Base-by-base conservation (phyloP, 2,113 vertebrate species). In the Solea senegalensis region DNA sequence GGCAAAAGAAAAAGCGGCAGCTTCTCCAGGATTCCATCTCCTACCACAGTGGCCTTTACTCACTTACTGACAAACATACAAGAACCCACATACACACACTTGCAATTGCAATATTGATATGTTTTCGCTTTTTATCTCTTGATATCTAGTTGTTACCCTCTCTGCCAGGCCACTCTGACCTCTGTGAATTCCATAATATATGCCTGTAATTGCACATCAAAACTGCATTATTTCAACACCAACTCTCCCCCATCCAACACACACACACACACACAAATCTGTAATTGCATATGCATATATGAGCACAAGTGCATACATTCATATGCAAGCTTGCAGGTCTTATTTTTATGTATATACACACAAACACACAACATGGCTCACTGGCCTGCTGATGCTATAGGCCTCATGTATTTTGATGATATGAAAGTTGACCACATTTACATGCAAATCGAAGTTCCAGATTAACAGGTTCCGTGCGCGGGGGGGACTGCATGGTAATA, bases 371-470 rank as follows among this genome's bases (percentile, higher is more conserved):
- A 81, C 70, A 77, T 9, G 43, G 67, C 64, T 76, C 21, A 21
- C 69, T 74, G 73, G 53, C 62, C 80, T 56, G 43, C 78, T 72
- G 60, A 67, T 81, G 79, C 78, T 75, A 57, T 90, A 72, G 92
- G 93, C 94, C 94, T 98, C 95, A 96, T 97, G 96, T 97, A 96
- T 98, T 98, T 97, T 98, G 96, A 99, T 97, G 97, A 98, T 97
- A 99, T 97, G 96, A 98, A 97, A 98, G 95, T 98, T 97, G 97
- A 97, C 95, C 94, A 78, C 96, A 99, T 98, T 99, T 99, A 98
- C 98, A 99, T 99, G 97, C 96, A 99, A 99, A 98, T 98, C 95
- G 97, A 98, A 98, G 96, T 99, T 96, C 94, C 95, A 97, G 96
- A 98, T 98, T 98, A 98, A 98, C 96, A 94, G 95, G 92, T 94